Conservation (phyloP, 2,888 invertebrate species). For the Allolobophora icterica region DNA sequence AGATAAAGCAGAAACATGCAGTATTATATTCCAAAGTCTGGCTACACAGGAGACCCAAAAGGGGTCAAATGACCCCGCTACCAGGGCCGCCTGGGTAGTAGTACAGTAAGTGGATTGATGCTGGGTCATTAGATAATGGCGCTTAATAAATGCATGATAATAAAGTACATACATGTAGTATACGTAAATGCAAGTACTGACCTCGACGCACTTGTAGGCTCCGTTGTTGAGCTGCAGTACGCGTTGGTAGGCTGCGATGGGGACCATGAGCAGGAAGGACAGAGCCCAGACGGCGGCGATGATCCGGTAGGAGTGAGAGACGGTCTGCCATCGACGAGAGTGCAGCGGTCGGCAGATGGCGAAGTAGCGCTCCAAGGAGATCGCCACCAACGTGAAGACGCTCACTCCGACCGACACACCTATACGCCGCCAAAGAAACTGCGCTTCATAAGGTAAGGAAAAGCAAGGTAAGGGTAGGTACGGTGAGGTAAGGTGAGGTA, state of each 20-base stretch:
- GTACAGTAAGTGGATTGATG: no score
- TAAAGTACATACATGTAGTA: no score
- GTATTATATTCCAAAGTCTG: no score
- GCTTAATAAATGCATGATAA: no score
- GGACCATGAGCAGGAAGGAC: conserved; percentile 74
- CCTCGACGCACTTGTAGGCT: conserved; percentile 27
- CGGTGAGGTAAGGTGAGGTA: no score
- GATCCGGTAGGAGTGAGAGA: conserved; percentile 74
- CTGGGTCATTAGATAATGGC: no score
- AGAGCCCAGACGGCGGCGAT: conserved; percentile 67
- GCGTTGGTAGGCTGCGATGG: conserved; percentile 69
- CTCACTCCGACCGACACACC: conserved; percentile 79
- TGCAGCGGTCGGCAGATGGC: conserved; percentile 80
- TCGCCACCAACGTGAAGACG: conserved; percentile 80
- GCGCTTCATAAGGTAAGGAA: not conserved
- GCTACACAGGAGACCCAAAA: no score
- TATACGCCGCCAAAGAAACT: conserved; percentile 65
- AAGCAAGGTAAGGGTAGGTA: no score
- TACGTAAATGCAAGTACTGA: not conserved
- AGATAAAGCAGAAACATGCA: no score
- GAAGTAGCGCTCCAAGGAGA: conserved; percentile 80
- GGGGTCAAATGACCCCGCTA: no score
- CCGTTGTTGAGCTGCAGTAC: conserved; percentile 44
- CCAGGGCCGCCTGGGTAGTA: no score
- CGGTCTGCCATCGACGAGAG: conserved; percentile 78